Percentiles rank a stretch among this genome's conserved stretches.
phyloP scores from a whole-genome alignment of 64 coral and sea anemone species.

The Astreopora myriophthalma region DNA sequence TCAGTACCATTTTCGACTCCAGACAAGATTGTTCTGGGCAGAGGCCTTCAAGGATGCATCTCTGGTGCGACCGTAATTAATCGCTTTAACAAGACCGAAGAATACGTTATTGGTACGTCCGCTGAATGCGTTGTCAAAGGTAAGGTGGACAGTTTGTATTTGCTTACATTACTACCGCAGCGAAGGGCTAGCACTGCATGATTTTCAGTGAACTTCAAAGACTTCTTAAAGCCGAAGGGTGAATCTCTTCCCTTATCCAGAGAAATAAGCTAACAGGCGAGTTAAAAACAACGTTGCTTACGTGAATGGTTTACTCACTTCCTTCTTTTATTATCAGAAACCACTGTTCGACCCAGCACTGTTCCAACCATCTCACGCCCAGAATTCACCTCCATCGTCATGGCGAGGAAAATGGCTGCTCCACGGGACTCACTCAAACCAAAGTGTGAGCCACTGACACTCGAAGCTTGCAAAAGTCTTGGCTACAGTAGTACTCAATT shows the following conservation, averaged over 20 bases:
- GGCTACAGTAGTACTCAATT: constrained; percentile 7
- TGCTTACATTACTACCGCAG: too few relatives aligned
- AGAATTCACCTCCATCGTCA: neutral
- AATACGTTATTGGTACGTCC: constrained; percentile 4
- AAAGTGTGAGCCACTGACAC: constrained; percentile 2
- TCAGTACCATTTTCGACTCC: constrained; percentile 6
- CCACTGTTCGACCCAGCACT: constrained; percentile 1
- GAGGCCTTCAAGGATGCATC: constrained; percentile 43
- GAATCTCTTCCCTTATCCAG: too few relatives aligned
- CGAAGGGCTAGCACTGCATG: too few relatives aligned
- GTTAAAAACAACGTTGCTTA: too few relatives aligned
- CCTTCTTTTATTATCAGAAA: neutral
- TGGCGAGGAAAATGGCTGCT: neutral
- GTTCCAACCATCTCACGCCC: neutral
- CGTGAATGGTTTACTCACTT: neutral
- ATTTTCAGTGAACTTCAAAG: too few relatives aligned
- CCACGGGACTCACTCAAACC: neutral
- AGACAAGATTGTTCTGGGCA: constrained; percentile 17
- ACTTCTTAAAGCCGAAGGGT: too few relatives aligned
- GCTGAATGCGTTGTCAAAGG: constrained; percentile 17
- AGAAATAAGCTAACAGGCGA: too few relatives aligned
- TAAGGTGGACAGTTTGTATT: constrained; percentile 1
- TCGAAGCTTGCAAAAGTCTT: neutral
- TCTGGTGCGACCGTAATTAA: constrained; percentile 21
- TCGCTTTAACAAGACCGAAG: neutral